Conservation (phyloP, 2,888 invertebrate genomes). For the Apamea monoglypha region DNA sequence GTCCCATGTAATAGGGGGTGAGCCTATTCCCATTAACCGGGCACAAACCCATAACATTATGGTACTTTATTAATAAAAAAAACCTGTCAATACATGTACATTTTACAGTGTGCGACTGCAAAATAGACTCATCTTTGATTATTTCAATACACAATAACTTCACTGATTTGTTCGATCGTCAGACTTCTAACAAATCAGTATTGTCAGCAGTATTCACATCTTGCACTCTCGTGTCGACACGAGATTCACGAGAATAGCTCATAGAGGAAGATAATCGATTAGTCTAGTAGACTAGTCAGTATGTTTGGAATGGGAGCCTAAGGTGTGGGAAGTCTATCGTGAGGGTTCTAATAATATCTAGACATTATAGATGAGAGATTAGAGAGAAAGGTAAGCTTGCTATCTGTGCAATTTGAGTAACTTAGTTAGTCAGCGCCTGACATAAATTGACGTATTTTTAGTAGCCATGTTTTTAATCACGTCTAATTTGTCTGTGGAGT, state of each 20-base stretch:
- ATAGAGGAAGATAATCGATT: conserved; percentile 17
- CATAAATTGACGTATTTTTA: too few relatives aligned
- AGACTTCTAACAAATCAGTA: conserved; percentile 3
- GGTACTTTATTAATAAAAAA: too few relatives aligned
- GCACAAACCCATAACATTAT: too few relatives aligned
- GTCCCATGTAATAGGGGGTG: too few relatives aligned
- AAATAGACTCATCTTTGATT: too few relatives aligned
- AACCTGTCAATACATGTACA: too few relatives aligned
- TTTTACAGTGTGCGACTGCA: too few relatives aligned
- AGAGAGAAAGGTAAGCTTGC: not conserved
- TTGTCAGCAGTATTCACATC: conserved; percentile 12
- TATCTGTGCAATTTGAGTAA: not conserved
- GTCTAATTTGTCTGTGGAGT: too few relatives aligned
- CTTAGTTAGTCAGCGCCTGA: too few relatives aligned
- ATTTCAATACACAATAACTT: not conserved
- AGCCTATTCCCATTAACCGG: too few relatives aligned
- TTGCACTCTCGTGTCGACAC: conserved; percentile 13
- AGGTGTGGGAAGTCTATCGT: conserved; percentile 9
- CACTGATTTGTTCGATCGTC: not conserved
- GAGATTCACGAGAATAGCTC: conserved; percentile 19
- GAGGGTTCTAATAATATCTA: conserved; percentile 2
- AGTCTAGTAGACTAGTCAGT: conserved; percentile 42
- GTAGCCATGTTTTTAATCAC: too few relatives aligned
- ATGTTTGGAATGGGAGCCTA: not conserved
- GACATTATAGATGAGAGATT: not conserved